These are phyloP conservation scores for Oxyscelio sp. DNA, from an alignment of 2,888 invertebrate species.

Conservation along the genomic window DNA sequence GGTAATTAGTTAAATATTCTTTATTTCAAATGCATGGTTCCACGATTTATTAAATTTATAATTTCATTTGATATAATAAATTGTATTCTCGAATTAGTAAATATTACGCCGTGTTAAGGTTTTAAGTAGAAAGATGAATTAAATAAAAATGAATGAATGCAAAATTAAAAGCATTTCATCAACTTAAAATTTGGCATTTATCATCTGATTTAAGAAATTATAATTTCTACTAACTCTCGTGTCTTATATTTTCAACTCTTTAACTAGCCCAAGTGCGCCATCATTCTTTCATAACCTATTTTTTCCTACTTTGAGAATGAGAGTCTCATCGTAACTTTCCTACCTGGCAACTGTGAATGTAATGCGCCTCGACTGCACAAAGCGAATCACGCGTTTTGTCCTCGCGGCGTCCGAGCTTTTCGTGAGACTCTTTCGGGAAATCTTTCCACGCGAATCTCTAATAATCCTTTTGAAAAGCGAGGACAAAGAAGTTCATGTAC, in stretches of 20 bases:
- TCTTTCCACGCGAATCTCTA: conserved; percentile 75
- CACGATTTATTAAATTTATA: too few relatives aligned
- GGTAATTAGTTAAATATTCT: too few relatives aligned
- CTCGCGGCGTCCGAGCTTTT: conserved; percentile 59
- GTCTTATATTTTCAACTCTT: conserved; percentile 21
- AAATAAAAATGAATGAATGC: too few relatives aligned
- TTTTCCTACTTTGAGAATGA: conserved; percentile 33
- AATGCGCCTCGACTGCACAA: conserved; percentile 53
- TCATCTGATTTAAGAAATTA: too few relatives aligned
- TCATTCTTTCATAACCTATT: conserved; percentile 46
- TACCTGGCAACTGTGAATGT: conserved; percentile 37
- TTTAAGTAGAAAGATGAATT: too few relatives aligned
- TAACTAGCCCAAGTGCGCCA: conserved; percentile 37
- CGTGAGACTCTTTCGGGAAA: conserved; percentile 75
- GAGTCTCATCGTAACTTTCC: conserved; percentile 37
- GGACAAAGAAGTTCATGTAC: conserved; percentile 65
- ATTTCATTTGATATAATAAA: too few relatives aligned
- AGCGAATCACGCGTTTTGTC: conserved; percentile 74
- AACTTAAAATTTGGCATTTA: too few relatives aligned
- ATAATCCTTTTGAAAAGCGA: conserved; percentile 75
- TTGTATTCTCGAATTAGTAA: too few relatives aligned
- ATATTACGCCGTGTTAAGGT: too few relatives aligned
- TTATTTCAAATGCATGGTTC: too few relatives aligned
- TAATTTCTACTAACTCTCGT: neutral
- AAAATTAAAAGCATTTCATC: too few relatives aligned